Base-by-base conservation (phyloP, 2,888 invertebrate species). In the Standfussiana lucernea region DNA sequence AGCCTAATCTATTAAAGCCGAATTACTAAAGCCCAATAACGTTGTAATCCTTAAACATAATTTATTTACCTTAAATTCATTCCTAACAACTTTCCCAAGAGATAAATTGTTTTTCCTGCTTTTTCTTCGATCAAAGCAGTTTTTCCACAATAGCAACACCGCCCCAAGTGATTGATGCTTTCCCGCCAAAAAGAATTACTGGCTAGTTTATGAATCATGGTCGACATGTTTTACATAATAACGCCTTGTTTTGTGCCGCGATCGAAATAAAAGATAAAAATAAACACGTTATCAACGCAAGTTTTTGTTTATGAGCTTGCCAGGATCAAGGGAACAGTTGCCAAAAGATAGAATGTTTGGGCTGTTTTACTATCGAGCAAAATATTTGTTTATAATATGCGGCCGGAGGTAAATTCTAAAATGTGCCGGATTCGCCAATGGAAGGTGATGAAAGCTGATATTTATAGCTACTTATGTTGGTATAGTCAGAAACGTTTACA, bases 101-200 rank as follows among this genome's bases (percentile, higher is more conserved):
- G 28, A 28, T 32, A 15, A 5, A 6, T 47, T 1, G 6, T 0
- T 21, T 64, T 24, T 35, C 6, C 7, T 28, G 42, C 4, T 1
- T 62, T 18, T 75, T 73, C 73, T 53, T 0, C 13, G 0, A 61
- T 45, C 42, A 35, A 61, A 61, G 71, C 6, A 81, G 15, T 28
- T 65, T 82, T 72, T 79, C 24, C 8, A 66, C 72, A 18, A 53
- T 79, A 50, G 86, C 84, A 84, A 84, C 83, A 82, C 76, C 21
- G 24, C 21, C 15, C 65, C 78, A 69, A 85, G 89, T 92, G 93
- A 92, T 92, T 91, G 90, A 93, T 91, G 92, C 85, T 82, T 84
- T 85, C 73, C 83, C 86, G 88, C 88, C 90, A 82, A 87, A 90
- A 91, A 92, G 89, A 90, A 91, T 90, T 90, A 91, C 88, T 86